Percentiles rank a stretch among this genome's conserved stretches.
These are phyloP conservation scores for Myrmecobius fasciatus DNA, from an alignment of 2,113 vertebrate genomes.

Conservation along the genomic window DNA sequence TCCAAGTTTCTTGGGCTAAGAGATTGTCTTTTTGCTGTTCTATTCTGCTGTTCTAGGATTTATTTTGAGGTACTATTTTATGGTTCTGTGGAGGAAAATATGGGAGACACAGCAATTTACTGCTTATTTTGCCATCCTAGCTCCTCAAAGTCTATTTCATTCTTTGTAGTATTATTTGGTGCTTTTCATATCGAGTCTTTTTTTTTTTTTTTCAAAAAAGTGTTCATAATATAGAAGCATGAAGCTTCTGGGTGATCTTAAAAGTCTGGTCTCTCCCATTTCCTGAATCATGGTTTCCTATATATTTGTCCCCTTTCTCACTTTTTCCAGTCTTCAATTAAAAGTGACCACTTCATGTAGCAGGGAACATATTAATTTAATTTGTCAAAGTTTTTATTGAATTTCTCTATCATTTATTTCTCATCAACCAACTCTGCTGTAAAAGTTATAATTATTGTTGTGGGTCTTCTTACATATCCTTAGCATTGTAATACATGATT, in stretches of 20 bases:
- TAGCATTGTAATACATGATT: neutral
- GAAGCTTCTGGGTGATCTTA: neutral
- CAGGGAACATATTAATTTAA: neutral
- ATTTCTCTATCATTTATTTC: neutral
- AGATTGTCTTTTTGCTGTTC: too few relatives aligned
- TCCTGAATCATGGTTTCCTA: neutral
- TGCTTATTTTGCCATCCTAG: too few relatives aligned
- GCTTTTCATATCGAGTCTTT: neutral
- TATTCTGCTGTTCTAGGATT: too few relatives aligned
- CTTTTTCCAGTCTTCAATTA: neutral
- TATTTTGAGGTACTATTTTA: too few relatives aligned
- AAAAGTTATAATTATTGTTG: too few relatives aligned
- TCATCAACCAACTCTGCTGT: neutral
- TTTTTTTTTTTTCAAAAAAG: accelerated
- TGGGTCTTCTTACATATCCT: too few relatives aligned
- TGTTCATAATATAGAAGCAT: neutral
- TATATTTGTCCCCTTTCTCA: neutral
- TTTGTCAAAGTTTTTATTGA: neutral
- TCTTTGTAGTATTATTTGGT: neutral
- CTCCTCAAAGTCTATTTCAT: neutral
- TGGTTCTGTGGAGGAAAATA: too few relatives aligned
- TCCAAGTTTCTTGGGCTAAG: too few relatives aligned
- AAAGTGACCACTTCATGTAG: neutral
- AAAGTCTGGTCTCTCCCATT: neutral
- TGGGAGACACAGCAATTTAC: too few relatives aligned